Base-by-base conservation (phyloP, 1,140 invertebrate genomes). In the Telenomus remus region DNA sequence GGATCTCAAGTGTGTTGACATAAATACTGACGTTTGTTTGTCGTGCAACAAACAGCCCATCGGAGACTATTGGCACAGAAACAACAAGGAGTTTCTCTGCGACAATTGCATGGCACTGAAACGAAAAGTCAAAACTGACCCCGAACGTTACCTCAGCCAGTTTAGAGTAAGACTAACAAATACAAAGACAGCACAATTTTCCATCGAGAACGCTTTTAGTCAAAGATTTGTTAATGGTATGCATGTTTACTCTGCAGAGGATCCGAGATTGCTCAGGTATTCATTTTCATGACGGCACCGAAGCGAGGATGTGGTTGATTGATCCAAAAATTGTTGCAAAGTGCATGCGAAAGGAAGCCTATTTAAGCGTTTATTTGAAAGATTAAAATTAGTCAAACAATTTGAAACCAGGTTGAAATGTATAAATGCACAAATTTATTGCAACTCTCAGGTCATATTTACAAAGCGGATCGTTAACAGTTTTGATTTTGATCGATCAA, bases 61-160 rank as follows among this genome's bases (percentile, higher is more conserved):
- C 0, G 85, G 84, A 16, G 86, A 87, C 79, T 87, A 87, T 61
- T 87, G 85, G 85, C 84, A 85, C 34, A 78, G 71, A 8, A 79
- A 82, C 19, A 80, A 85, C 66, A 79, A 78, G 71, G 59, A 79
- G 42, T 85, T 85, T 50, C 71, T 86, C 19, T 87, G 86, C 42
- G 69, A 80, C 51, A 46, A 11, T 14, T 87, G 86, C 33, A 86
- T 85, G 84, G 37, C 13, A 6, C 69, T 64, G 59, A 79, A 80
- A 60, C 72, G 76, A 37, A 64, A 59, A 19, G 63, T 65, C 42
- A 56, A 53, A 6, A 80, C 76, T 33, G 79, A 69, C 44, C 84
- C 54, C 44, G 75, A 60, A 44, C 55, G 55, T 11, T 48, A 83
- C 68, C 64, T 86, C 11, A 56, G 71, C 42, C 48, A 77, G 54